Percentiles rank a stretch among this genome's conserved stretches.
phyloP scores from a whole-genome alignment of 2,797 vertebrate species.

The Champsocephalus gunnari region DNA sequence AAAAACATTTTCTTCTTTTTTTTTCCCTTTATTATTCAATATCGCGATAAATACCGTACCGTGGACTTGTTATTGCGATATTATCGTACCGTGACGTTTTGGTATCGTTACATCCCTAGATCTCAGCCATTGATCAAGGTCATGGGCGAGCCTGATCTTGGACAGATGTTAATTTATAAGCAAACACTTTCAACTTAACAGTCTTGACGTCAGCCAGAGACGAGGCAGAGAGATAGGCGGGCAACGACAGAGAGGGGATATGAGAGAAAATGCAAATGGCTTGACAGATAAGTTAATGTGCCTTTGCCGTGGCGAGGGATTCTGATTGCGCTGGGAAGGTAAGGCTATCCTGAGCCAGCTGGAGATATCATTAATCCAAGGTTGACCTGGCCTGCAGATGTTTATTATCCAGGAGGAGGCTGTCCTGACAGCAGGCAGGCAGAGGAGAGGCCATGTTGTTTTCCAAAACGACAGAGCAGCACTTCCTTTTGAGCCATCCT shows the following conservation, averaged over 20 bases:
- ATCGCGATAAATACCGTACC: too few species aligned
- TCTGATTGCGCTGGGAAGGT: slow-evolving; percentile 66
- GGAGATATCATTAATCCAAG: slow-evolving; percentile 78
- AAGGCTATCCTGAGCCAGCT: slow-evolving; percentile 60
- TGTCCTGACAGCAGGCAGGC: slow-evolving; percentile 34
- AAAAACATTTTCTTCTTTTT: too few species aligned
- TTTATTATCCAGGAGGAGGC: slow-evolving; percentile 68
- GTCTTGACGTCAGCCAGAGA: slow-evolving; percentile 55
- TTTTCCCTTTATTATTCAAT: too few species aligned
- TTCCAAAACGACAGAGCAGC: slow-evolving; percentile 60
- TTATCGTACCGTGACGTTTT: too few species aligned
- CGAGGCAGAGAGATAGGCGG: not conserved
- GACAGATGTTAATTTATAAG: slow-evolving; percentile 68
- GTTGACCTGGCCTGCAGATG: slow-evolving; percentile 71
- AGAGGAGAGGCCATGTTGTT: slow-evolving; percentile 52
- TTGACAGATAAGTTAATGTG: slow-evolving; percentile 74
- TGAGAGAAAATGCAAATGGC: slow-evolving; percentile 76
- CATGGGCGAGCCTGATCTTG: slow-evolving; percentile 56
- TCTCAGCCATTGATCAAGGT: slow-evolving; percentile 72
- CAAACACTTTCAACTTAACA: slow-evolving; percentile 52
- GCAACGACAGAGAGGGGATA: slow-evolving; percentile 31
- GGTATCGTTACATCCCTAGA: slow-evolving; percentile 15
- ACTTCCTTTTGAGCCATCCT: slow-evolving; percentile 64
- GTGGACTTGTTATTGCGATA: too few species aligned
- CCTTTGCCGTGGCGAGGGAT: slow-evolving; percentile 61